Base-by-base conservation (phyloP, 2,888 invertebrate species). In the Cheilosia soror region DNA sequence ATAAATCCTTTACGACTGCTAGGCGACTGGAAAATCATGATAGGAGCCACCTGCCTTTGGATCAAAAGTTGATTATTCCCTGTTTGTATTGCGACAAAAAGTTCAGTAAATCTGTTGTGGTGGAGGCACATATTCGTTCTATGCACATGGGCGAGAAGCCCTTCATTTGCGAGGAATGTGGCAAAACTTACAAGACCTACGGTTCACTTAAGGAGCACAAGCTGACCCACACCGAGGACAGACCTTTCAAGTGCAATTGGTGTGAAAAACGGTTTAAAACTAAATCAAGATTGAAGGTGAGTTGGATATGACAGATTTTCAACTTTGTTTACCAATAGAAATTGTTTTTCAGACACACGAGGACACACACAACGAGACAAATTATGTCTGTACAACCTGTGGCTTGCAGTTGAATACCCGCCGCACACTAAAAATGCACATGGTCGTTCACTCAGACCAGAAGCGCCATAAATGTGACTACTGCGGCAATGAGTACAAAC, bases 141-240 rank as follows among this genome's bases (percentile, higher is more conserved):
- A 89, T 91, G 37, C 92, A 92, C 71, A 88, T 89, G 2, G 91
- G 91, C 42, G 89, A 89, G 11, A 91, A 92, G 69, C 93, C 93
- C 0, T 93, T 90, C 79, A 91, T 93, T 13, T 93, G 93, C 81
- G 93, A 93, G 76, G 90, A 91, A 73, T 93, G 93, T 87, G 93
- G 93, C 0, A 92, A 92, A 69, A 91, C 92, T 11, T 91, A 93
- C 20, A 92, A 92, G 37, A 93, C 93, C 4, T 91, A 92, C 57
- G 93, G 93, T 1, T 93, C 93, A 1, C 88, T 93, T 0, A 93
- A 92, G 47, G 93, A 93, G 82, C 93, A 93, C 88, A 91, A 93
- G 77, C 89, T 93, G 5, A 92, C 92, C 2, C 93, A 93, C 82
- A 92, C 92, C 15, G 92, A 93, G 2, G 92, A 92, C 5, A 90